Evolutionary conservation across 1,140 invertebrate genomes (phyloP).

Genomic region (Olivierus martensii): DNA sequence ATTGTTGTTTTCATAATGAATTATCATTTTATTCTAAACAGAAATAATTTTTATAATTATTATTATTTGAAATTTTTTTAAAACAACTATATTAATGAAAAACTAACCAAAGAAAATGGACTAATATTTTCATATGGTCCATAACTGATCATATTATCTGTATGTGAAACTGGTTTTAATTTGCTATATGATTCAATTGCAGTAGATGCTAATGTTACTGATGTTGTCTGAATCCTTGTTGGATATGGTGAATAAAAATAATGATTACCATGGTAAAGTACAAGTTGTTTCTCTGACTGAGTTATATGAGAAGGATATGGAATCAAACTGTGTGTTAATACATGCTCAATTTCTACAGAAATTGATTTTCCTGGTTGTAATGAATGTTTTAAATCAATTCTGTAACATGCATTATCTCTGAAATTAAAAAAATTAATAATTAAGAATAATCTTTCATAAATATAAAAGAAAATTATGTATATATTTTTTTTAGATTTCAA

Average conservation of each 20-base stretch:
- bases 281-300: constrained; percentile 86
- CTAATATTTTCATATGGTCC: constrained; percentile 69
- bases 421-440: no score
- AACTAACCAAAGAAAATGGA: constrained; percentile 37
- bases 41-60: not conserved
- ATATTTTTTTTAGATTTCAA: no score
- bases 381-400: no score
- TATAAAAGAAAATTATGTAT: no score
- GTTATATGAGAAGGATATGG: constrained; percentile 76
- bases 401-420: no score
- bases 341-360: constrained; percentile 14
- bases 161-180: constrained; percentile 62
- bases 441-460: no score
- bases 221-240: constrained; percentile 63
- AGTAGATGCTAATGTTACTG: constrained; percentile 54
- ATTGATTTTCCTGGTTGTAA: no score
- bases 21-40: constrained; percentile 44
- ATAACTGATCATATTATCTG: constrained; percentile 64
- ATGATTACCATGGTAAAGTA: constrained; percentile 68
- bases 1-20: constrained; percentile 93
- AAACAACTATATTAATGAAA: not conserved
- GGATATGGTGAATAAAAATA: constrained; percentile 72
- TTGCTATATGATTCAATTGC: constrained; percentile 64
- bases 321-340: constrained; percentile 55
- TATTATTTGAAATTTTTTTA: not conserved